Conservation (phyloP, 2,113 vertebrate genomes). For the Osmerus mordax region DNA sequence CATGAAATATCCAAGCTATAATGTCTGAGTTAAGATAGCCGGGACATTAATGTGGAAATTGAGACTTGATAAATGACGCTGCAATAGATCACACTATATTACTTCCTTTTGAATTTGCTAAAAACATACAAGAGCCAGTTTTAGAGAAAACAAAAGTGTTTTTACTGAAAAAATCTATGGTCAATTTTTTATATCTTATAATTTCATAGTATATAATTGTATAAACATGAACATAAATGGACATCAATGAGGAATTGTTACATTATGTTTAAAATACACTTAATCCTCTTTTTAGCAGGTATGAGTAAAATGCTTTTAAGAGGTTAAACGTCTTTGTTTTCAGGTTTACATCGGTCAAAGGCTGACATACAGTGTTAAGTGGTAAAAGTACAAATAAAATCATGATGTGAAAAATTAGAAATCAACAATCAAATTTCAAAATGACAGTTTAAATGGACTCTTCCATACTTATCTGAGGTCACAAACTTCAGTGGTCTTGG, state of each 20-base stretch:
- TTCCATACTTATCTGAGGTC: conserved; percentile 61
- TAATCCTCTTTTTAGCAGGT: conserved; percentile 65
- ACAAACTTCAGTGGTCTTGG: conserved; percentile 68
- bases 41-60: neutral
- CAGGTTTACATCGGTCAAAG: conserved; percentile 65
- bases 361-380: conserved; percentile 76
- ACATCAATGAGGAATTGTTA: conserved; percentile 73
- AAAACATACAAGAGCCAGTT: conserved; percentile 46
- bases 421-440: conserved; percentile 57
- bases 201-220: conserved; percentile 81
- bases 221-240: conserved; percentile 79
- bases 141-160: conserved; percentile 59
- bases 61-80: conserved; percentile 1
- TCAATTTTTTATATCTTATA: conserved; percentile 73
- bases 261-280: conserved; percentile 72
- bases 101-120: neutral
- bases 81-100: conserved; percentile 3
- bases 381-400: conserved; percentile 71
- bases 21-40: conserved; percentile 10
- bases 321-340: conserved; percentile 63
- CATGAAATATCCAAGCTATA: conserved; percentile 4
- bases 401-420: conserved; percentile 66
- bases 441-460: conserved; percentile 59
- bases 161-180: conserved; percentile 77
- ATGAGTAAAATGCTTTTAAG: conserved; percentile 66